Percentiles rank a stretch among this genome's conserved stretches.
Evolutionary conservation across 1,140 invertebrate species (phyloP).

Genomic region (Subanguina moxae): DNA sequence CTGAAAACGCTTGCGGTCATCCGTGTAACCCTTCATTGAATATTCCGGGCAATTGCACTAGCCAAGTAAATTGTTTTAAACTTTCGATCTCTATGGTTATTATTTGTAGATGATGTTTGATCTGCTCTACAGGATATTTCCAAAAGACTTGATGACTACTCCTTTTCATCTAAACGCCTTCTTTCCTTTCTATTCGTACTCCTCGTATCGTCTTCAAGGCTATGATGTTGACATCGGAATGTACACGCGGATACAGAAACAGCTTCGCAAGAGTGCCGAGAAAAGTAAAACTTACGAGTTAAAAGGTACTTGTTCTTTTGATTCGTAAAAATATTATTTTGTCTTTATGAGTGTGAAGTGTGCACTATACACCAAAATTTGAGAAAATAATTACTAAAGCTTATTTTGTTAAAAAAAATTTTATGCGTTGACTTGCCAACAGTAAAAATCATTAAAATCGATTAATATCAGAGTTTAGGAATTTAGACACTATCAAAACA

Average conservation of each 20-base stretch:
- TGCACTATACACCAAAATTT: no score
- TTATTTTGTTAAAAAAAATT: no score
- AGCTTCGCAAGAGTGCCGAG: neutral
- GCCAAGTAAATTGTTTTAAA: neutral
- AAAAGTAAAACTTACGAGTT: neutral
- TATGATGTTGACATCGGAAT: neutral
- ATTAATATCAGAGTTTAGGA: no score
- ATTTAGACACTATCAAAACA: no score
- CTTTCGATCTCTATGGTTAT: neutral
- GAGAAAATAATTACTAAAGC: no score
- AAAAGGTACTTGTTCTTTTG: neutral
- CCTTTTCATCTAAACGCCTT: slow-evolving; percentile 54
- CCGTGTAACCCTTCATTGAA: neutral
- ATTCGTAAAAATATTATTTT: neutral
- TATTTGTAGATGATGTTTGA: slow-evolving; percentile 44
- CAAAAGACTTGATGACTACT: slow-evolving; percentile 38
- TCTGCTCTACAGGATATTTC: slow-evolving; percentile 57
- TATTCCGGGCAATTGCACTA: slow-evolving; percentile 4
- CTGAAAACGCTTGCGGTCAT: neutral
- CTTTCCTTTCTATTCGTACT: slow-evolving; percentile 50
- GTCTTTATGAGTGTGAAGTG: no score
- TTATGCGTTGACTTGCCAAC: no score
- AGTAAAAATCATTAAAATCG: no score
- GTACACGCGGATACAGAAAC: neutral
- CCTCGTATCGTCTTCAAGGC: slow-evolving; percentile 26